Percentiles rank a stretch among this genome's conserved stretches.
These are phyloP conservation scores for Mystacides longicornis DNA, from an alignment of 2,888 invertebrate species.

Conservation along the genomic window DNA sequence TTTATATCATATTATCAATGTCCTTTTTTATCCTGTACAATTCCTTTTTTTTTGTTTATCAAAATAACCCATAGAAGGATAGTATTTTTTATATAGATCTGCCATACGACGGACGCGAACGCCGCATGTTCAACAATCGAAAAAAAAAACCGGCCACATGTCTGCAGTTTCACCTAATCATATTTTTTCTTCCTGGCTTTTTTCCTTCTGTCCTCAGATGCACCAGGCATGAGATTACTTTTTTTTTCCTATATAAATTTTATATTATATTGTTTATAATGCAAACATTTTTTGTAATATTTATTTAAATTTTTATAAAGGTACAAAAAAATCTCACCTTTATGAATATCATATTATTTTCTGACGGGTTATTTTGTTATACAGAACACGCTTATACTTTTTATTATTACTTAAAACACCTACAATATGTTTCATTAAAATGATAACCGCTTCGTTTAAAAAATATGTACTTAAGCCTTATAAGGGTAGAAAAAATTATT, in stretches of 20 bases:
- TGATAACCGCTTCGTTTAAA: no score
- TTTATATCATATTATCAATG: conserved; percentile 20
- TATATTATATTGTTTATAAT: not conserved
- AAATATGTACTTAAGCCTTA: no score
- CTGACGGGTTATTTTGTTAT: no score
- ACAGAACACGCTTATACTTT: no score
- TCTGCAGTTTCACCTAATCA: conserved; percentile 1
- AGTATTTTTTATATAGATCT: conserved; percentile 13
- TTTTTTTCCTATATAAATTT: not conserved
- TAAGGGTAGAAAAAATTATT: no score
- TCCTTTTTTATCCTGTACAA: conserved; percentile 17
- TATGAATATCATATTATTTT: no score
- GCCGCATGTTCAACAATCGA: conserved; percentile 22
- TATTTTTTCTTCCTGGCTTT: not conserved
- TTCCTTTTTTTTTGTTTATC: no score
- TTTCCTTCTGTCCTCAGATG: not conserved
- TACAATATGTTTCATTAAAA: no score
- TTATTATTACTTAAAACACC: no score
- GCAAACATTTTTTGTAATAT: conserved; percentile 1
- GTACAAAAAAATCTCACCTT: not conserved
- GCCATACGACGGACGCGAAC: conserved; percentile 16
- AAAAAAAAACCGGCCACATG: conserved; percentile 13
- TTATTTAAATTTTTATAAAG: not conserved
- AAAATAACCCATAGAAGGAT: no score
- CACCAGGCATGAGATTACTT: not conserved